These are phyloP conservation scores for Menidia beryllina DNA, from an alignment of 2,113 vertebrate genomes.

Conservation along the genomic window DNA sequence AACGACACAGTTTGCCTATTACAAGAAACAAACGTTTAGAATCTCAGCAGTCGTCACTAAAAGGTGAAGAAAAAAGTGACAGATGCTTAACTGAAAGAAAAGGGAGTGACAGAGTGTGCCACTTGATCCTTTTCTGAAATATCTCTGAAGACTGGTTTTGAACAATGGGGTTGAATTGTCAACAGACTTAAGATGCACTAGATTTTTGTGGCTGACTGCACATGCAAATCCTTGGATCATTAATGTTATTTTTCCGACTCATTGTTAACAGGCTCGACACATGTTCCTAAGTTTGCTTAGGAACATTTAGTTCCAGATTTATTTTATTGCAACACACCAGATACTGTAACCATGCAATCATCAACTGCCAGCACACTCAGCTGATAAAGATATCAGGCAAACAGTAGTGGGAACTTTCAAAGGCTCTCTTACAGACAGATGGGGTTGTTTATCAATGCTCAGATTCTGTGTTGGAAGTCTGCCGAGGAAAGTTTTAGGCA, in stretches of 20 bases:
- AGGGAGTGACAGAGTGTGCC: background rate
- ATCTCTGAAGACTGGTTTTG: background rate
- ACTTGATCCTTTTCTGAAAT: background rate
- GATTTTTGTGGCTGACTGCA: background rate
- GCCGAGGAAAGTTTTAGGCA: background rate
- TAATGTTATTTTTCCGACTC: background rate
- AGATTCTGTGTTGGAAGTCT: background rate
- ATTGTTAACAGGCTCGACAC: background rate
- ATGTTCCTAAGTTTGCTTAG: constrained; percentile 3
- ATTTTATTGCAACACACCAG: constrained; percentile 8
- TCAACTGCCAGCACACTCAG: background rate
- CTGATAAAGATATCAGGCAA: constrained; percentile 11
- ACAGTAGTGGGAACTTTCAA: background rate
- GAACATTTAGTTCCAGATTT: constrained; percentile 9
- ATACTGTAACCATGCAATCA: constrained; percentile 4
- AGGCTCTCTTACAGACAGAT: background rate
- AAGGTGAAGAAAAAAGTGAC: background rate
- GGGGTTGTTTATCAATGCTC: background rate
- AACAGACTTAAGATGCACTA: background rate
- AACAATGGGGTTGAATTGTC: background rate
- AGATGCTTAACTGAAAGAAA: background rate
- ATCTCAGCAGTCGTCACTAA: background rate
- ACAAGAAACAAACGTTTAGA: constrained; percentile 7
- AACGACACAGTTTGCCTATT: background rate
- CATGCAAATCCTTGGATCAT: background rate